A percentile compares a stretch with the other conserved stretches of the same genome.
phyloP scores from a whole-genome alignment of 1,140 invertebrate genomes.

The Drosophila ananassae region DNA sequence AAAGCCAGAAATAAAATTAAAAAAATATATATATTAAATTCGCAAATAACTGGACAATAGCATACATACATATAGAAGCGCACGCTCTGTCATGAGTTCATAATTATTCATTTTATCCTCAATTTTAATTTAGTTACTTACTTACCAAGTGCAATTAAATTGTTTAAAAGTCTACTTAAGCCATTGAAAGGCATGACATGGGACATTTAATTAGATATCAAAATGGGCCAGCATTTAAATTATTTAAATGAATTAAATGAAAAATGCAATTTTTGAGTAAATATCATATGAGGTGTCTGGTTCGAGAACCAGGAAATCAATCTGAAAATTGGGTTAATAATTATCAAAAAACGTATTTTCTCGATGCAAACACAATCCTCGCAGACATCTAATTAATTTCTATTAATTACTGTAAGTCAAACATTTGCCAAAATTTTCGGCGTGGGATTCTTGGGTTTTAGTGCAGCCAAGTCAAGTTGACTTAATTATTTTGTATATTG shows the following conservation, averaged over 20 bases:
- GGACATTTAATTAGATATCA: constrained; percentile 58
- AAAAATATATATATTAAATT: background rate
- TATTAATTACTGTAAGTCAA: constrained; percentile 22
- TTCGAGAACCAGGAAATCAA: background rate
- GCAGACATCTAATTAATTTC: constrained; percentile 14
- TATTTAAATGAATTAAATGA: constrained; percentile 59
- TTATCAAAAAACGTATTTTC: background rate
- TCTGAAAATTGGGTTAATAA: background rate
- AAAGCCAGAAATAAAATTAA: constrained; percentile 35
- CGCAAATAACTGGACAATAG: constrained; percentile 1
- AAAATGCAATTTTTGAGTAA: background rate
- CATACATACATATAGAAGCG: constrained; percentile 3
- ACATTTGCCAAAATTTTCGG: constrained; percentile 3
- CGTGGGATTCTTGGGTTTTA: background rate
- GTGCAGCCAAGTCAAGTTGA: constrained; percentile 24
- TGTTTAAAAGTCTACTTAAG: constrained; percentile 22
- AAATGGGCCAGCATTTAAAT: constrained; percentile 48
- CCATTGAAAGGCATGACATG: constrained; percentile 45
- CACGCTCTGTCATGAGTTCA: constrained; percentile 40
- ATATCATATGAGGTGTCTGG: constrained; percentile 1
- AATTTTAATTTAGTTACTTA: constrained; percentile 48
- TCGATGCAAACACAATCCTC: background rate
- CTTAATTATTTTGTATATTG: constrained; percentile 51
- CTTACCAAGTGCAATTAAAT: constrained; percentile 33
- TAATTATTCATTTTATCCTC: constrained; percentile 63